phyloP scores from a whole-genome alignment of 2,888 invertebrate genomes.

The Apodemia zela region DNA sequence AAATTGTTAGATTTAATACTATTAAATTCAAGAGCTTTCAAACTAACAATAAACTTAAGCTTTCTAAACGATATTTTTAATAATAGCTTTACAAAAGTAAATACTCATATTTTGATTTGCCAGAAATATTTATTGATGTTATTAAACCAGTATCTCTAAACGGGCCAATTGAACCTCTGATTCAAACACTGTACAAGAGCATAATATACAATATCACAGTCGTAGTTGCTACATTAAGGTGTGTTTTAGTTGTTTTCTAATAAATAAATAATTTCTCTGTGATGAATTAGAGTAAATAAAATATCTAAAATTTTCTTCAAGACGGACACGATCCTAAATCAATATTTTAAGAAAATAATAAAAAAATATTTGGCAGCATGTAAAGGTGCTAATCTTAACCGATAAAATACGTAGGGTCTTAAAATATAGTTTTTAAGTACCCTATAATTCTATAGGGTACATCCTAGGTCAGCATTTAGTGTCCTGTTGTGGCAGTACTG shows the following conservation, averaged over 20 bases:
- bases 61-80: too few relatives aligned
- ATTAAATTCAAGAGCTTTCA: too few relatives aligned
- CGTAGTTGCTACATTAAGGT: background rate
- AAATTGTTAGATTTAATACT: too few relatives aligned
- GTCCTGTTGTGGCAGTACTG: too few relatives aligned
- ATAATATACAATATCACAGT: constrained; percentile 5
- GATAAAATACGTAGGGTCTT: too few relatives aligned
- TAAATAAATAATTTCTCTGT: constrained; percentile 1
- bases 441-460: too few relatives aligned
- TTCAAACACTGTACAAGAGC: background rate
- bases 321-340: background rate
- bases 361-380: background rate
- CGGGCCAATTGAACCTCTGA: background rate
- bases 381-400: constrained; percentile 4
- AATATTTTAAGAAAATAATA: background rate
- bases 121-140: too few relatives aligned
- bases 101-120: too few relatives aligned
- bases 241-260: background rate
- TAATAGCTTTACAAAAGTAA: too few relatives aligned
- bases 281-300: constrained; percentile 8
- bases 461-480: too few relatives aligned
- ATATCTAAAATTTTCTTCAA: background rate
- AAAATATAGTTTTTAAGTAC: too few relatives aligned
- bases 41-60: too few relatives aligned
- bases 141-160: background rate